Evolutionary conservation across 1,140 invertebrate genomes (phyloP), one percentile per base, ranked within the genome.

Genomic region (Gryllus bimaculatus): DNA sequence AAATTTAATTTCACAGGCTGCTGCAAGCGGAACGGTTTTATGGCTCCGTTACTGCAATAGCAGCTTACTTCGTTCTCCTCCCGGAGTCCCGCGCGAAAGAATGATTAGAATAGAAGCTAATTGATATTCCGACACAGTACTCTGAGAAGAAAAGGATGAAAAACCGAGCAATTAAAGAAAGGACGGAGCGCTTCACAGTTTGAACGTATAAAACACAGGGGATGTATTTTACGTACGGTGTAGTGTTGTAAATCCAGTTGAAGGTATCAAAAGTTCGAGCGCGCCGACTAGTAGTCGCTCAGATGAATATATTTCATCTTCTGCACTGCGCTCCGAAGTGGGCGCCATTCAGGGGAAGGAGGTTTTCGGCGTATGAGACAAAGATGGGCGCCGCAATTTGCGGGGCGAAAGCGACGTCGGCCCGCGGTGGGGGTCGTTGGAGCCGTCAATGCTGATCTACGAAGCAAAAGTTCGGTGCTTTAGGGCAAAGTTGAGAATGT

Each of bases 1-100:
- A 66, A 66, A 66, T 66, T 66, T 66, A 66, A 66, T 66, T 66
- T 66, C 54, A 66, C 54, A 66, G 54, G 18, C 54, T 66, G 54
- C 54, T 66, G 54, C 54, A 66, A 66, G 54, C 54, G 54, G 54
- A 66, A 66, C 54, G 54, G 54, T 66, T 66, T 66, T 66, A 66
- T 66, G 54, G 54, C 54, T 66, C 54, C 54, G 54, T 66, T 66
- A 66, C 54, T 66, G 54, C 54, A 66, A 66, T 66, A 66, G 54
- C 54, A 66, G 54, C 54, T 66, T 66, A 66, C 54, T 66, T 66
- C 54, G 18, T 18, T 66, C 54, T 66, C 18, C 54, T 66, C 18
- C 54, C 18, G 54, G 54, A 66, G 54, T 18, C 54, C 10, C 7
- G 54, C 54, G 1, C 18, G 54, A 66, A 18, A 66, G 54, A 66